Evolutionary conservation across 2,888 invertebrate species (phyloP).

Genomic region (Drosophila mimetica): DNA sequence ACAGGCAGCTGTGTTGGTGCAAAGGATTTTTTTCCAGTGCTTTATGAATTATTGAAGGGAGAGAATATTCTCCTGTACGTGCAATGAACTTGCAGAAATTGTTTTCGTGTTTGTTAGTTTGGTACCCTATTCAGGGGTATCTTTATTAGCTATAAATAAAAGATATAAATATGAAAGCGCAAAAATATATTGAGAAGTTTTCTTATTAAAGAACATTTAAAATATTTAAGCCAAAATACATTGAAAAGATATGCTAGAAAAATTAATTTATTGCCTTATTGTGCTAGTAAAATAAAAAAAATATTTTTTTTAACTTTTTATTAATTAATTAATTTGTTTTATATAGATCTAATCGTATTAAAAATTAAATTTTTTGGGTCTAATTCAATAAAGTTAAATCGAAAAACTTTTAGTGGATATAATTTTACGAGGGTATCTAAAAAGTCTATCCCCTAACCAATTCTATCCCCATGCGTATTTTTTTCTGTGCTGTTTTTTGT

Average conservation of each 20-base stretch:
- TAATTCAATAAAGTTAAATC: too few relatives aligned
- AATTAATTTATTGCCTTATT: too few relatives aligned
- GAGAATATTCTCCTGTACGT: conserved; percentile 29
- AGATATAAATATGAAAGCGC: too few relatives aligned
- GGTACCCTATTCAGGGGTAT: conserved; percentile 9
- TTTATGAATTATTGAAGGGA: conserved; percentile 13
- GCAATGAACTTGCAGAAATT: conserved; percentile 66
- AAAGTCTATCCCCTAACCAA: neutral
- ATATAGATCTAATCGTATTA: too few relatives aligned
- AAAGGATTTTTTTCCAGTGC: conserved; percentile 60
- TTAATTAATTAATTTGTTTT: too few relatives aligned
- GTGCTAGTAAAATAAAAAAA: neutral
- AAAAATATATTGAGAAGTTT: too few relatives aligned
- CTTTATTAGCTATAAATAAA: too few relatives aligned
- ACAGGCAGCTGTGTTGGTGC: conserved; percentile 71
- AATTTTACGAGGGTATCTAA: conserved; percentile 1
- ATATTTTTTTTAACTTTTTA: neutral
- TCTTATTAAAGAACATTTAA: neutral
- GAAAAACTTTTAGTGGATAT: neutral
- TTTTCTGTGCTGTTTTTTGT: conserved; percentile 52
- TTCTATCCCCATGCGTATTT: neutral
- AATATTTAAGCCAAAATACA: too few relatives aligned
- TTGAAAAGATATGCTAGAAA: too few relatives aligned
- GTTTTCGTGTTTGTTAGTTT: neutral
- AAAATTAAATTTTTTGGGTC: too few relatives aligned